Base-by-base conservation (phyloP, 2,113 vertebrate species). In the Cricetomys ansorgei region DNA sequence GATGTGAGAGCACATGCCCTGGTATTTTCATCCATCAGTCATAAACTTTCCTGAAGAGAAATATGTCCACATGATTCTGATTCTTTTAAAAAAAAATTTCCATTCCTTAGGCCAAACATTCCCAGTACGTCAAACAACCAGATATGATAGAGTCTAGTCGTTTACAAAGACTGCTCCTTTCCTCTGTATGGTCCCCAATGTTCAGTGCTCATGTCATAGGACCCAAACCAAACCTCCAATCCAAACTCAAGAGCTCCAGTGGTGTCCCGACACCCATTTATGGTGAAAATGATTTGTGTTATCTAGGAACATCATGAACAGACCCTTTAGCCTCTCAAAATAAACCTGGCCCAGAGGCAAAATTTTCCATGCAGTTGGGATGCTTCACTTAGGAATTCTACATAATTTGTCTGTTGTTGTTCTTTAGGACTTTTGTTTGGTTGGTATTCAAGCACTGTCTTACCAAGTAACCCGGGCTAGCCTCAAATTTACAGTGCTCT, bases 1-100 rank as follows among this genome's bases (percentile, higher is more conserved):
- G 89, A 84, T 92, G 77, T 73, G 87, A 84, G 87, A 84, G 50
- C 40, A n/a, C 29, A 27, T 59, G 53, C 40, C 73, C 89, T 81
- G 11, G 45, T 43, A 43, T 62, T 69, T 88, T 84, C 64, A 65
- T n/a, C 70, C 80, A 50, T 43, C 5, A 77, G 62, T 2, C 64
- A n/a, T 65, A 45, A 65, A 37, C 27, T n/a, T 89, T 94, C 43
- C 62, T 4, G 0, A 21, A 75, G 67, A 13, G 62, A 94, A 59
- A 85, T 75, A 15, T 0, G 3, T 81, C 43, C 53, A 76, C 53
- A 77, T 59, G 79, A 83, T 76, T 11, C 43, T 92, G 57, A 76
- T 64, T 76, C 31, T 97, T 89, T 19, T 53, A 16, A 81, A 43
- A 11, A 64, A 94, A 64, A 83, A 1, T 25, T 94, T 70, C 70